These are phyloP conservation scores for Syngnathoides biaculeatus DNA, from an alignment of 2,113 vertebrate genomes.

Conservation along the genomic window DNA sequence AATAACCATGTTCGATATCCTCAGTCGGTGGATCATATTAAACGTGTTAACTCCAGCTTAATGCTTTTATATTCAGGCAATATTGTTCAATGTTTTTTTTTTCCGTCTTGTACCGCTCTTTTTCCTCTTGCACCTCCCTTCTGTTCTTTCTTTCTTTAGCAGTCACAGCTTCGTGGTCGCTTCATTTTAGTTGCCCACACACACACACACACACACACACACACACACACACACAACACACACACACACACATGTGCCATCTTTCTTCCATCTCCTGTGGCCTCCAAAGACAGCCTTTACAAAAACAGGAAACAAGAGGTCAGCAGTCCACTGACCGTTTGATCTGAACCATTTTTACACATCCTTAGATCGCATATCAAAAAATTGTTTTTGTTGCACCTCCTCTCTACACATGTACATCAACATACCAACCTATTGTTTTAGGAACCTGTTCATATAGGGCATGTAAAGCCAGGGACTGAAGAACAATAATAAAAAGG, in stretches of 20 bases:
- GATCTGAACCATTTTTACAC: background rate
- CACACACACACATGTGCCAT: background rate
- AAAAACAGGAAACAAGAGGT: constrained; percentile 9
- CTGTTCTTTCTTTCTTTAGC: constrained; percentile 11
- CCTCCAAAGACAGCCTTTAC: constrained; percentile 2
- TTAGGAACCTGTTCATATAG: constrained; percentile 29
- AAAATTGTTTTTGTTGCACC: background rate
- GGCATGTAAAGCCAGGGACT: constrained; percentile 18
- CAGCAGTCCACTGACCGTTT: background rate
- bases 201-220: background rate
- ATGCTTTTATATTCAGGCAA: constrained; percentile 22
- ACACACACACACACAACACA: background rate
- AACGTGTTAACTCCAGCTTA: constrained; percentile 27
- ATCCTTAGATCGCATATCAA: background rate
- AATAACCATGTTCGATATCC: background rate
- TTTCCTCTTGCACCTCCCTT: constrained; percentile 21
- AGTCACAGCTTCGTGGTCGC: background rate
- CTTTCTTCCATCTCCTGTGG: background rate
- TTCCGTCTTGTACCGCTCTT: constrained; percentile 4
- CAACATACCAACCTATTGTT: constrained; percentile 32
- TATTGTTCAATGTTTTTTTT: constrained; percentile 19
- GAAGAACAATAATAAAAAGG: constrained; percentile 26
- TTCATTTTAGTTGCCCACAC: background rate
- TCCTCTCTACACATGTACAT: background rate
- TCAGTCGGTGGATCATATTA: background rate